Base-by-base conservation (phyloP, 1,140 invertebrate species). In the Drosophila miranda region DNA sequence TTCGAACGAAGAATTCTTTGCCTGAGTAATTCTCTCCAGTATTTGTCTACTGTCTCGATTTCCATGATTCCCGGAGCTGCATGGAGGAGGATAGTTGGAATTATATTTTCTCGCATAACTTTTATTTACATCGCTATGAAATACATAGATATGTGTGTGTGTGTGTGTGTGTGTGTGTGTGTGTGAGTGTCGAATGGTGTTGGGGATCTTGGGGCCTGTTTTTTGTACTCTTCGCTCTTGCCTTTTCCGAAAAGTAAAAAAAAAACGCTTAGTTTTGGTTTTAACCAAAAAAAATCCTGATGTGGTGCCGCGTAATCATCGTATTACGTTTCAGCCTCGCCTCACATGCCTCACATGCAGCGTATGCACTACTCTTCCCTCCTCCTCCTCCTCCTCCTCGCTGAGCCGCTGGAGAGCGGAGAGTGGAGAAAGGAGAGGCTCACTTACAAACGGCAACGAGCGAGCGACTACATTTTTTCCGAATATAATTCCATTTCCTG, bases 401-500 rank as follows among this genome's bases (percentile, higher is more conserved):
- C 30, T 9, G 30, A 30, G 30, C 8, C 30, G 8, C 30, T 30
- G 30, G 19, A 59, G 56, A 49, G 34, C 13, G 53, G 38, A 28
- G 41, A 55, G 42, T 9, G 52, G 41, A 55, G 38, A 38, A 26
- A 26, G 55, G 71, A 57, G 50, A 51, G 68, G 67, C 57, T 72
- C 57, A 71, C 69, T 72, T 75, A 74, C 70, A 74, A 67, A 54
- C 70, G 34, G 56, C 50, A 28, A 9, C 34, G 34, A 38, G 34
- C 34, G 34, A 38, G 60, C 70, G 70, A 74, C 70, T 73, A 72
- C 58, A 38, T 38, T 73, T 74, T 84, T 77, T 84, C 77, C 81
- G 81, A 86, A 84, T 86, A 84, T 86, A 84, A 84, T 84, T 84
- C 78, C 81, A 84, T 84, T 84, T 84, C 81, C 81, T 84, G 81